phyloP scores from a whole-genome alignment of 2,113 vertebrate genomes.

The Spilogale gracilis region DNA sequence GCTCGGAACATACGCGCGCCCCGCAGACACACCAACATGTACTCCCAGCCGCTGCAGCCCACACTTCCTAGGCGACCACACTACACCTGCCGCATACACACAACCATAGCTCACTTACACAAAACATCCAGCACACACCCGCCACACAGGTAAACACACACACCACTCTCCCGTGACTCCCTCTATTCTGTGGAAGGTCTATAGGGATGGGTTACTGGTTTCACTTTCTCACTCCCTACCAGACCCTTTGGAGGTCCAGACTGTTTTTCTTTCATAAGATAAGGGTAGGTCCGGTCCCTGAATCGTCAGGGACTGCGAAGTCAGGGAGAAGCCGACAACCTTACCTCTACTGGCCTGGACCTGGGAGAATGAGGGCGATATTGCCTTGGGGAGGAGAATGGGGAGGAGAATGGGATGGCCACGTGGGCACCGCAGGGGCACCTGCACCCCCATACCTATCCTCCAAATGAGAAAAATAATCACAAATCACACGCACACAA shows the following conservation, averaged over 20 bases:
- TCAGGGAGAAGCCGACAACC: background rate
- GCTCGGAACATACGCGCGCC: rapidly evolving
- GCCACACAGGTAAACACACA: background rate
- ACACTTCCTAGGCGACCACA: background rate
- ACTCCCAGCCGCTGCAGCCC: background rate
- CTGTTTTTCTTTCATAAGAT: background rate
- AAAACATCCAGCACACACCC: background rate
- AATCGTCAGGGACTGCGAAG: background rate
- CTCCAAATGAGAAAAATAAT: constrained; percentile 19
- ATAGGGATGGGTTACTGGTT: background rate
- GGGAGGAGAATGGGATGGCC: no score
- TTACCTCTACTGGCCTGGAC: background rate
- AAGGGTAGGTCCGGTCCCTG: background rate
- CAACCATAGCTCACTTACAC: background rate
- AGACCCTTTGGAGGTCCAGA: background rate
- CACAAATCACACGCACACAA: background rate
- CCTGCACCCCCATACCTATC: background rate
- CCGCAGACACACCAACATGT: background rate
- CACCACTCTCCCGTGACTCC: background rate
- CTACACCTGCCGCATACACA: background rate
- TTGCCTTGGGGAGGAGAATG: background rate
- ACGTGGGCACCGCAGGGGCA: background rate
- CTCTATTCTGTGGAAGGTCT: background rate
- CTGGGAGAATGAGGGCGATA: background rate
- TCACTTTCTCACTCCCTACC: background rate